These are phyloP conservation scores for Diabrotica undecimpunctata DNA, from an alignment of 1,140 invertebrate genomes.

Conservation along the genomic window DNA sequence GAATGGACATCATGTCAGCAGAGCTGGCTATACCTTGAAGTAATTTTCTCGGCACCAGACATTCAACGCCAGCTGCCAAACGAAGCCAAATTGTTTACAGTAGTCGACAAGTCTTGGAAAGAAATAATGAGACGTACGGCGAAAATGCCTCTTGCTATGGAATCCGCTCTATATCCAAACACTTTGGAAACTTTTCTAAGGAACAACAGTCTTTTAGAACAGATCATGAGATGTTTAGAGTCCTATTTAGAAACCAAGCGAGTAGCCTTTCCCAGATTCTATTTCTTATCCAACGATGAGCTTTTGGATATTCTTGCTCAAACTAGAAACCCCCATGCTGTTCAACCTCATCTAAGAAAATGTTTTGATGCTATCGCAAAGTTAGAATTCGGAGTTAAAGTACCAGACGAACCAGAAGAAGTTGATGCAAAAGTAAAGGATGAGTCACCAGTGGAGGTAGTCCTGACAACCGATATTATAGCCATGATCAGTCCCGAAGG, in stretches of 20 bases:
- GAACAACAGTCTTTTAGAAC: constrained; percentile 74
- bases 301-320: constrained; percentile 88
- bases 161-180: constrained; percentile 60
- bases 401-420: constrained; percentile 43
- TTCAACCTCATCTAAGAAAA: constrained; percentile 84
- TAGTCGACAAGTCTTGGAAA: constrained; percentile 84
- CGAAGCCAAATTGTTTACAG: constrained; percentile 77
- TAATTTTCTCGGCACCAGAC: constrained; percentile 85
- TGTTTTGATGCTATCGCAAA: constrained; percentile 83
- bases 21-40: constrained; percentile 83
- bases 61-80: constrained; percentile 82
- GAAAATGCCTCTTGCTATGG: constrained; percentile 69
- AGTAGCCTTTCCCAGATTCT: constrained; percentile 85
- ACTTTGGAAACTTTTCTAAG: constrained; percentile 68
- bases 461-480: constrained; percentile 73
- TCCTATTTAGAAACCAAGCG: constrained; percentile 84
- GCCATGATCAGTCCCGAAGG: constrained; percentile 85
- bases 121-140: constrained; percentile 72
- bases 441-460: constrained; percentile 25
- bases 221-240: constrained; percentile 77
- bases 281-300: constrained; percentile 93
- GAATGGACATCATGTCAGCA: constrained; percentile 81
- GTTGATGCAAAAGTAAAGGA: constrained; percentile 28
- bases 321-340: constrained; percentile 74
- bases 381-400: constrained; percentile 69